Conservation (phyloP, 2,888 invertebrate genomes). For the Chouioia cunea region DNA sequence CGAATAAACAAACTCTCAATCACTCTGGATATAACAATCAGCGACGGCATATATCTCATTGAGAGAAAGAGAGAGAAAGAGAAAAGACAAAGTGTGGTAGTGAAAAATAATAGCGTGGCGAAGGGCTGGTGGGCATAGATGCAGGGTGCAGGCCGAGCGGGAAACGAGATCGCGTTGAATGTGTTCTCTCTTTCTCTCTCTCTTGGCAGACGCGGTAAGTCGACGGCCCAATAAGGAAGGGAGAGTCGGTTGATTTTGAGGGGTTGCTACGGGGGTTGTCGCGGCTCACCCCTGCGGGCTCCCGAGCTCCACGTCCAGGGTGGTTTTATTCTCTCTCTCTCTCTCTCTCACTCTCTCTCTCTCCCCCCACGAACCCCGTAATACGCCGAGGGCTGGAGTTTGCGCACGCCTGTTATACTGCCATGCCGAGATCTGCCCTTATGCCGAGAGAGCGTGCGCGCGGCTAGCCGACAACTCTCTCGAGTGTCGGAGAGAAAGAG, state of each 20-base stretch:
- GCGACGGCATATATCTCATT: neutral
- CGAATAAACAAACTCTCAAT: too few relatives aligned
- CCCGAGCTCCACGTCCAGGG: slow-evolving; percentile 60
- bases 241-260: slow-evolving; percentile 67
- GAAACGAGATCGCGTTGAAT: too few relatives aligned
- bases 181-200: too few relatives aligned
- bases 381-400: slow-evolving; percentile 40
- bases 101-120: slow-evolving; percentile 7
- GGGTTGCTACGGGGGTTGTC: slow-evolving; percentile 69
- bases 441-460: slow-evolving; percentile 4
- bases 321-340: slow-evolving; percentile 55
- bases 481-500: slow-evolving; percentile 1
- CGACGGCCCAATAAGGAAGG: slow-evolving; percentile 45
- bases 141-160: too few relatives aligned
- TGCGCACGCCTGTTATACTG: slow-evolving; percentile 8
- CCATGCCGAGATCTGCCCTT: slow-evolving; percentile 23
- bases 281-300: slow-evolving; percentile 67
- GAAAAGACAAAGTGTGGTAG: slow-evolving; percentile 1
- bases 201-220: slow-evolving; percentile 37
- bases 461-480: slow-evolving; percentile 29
- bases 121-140: too few relatives aligned
- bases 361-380: too few relatives aligned
- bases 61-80: slow-evolving; percentile 3
- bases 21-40: neutral
- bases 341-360: too few relatives aligned